A percentile compares a stretch with the other conserved stretches of the same genome.
Evolutionary conservation across 2,113 vertebrate genomes (phyloP).

Genomic region (Felis catus): DNA sequence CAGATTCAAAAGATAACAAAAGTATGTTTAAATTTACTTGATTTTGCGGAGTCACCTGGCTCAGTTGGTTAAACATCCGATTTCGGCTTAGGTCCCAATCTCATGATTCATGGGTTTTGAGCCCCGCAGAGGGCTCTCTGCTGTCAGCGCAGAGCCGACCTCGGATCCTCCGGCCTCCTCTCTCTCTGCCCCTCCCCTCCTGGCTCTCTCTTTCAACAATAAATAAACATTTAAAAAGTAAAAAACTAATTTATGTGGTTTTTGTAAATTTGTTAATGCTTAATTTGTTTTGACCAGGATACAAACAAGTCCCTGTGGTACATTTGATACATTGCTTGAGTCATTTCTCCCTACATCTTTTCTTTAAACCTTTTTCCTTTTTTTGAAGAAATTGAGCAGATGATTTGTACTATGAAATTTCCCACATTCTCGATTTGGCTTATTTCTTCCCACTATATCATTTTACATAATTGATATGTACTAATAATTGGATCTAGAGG

Average conservation of each 20-base stretch:
- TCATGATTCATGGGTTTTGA: too few relatives aligned
- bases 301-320: not conserved
- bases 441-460: not conserved
- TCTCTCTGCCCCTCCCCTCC: too few relatives aligned
- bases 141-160: too few relatives aligned
- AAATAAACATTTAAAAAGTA: too few relatives aligned
- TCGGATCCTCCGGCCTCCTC: too few relatives aligned
- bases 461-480: not conserved
- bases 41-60: not conserved
- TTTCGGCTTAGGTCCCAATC: too few relatives aligned
- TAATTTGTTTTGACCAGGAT: not conserved
- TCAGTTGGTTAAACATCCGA: too few relatives aligned
- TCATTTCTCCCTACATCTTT: not conserved
- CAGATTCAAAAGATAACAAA: not conserved
- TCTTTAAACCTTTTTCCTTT: not conserved
- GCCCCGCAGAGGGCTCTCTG: too few relatives aligned
- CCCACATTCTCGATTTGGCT: not conserved
- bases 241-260: not conserved
- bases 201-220: too few relatives aligned
- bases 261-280: not conserved
- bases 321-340: not conserved
- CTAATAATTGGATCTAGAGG: not conserved
- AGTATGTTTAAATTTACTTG: not conserved
- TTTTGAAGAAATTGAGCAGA: not conserved
- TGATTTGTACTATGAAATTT: not conserved